Evolutionary conservation across 2,797 vertebrate species (phyloP), one percentile per base, ranked within the genome.

Genomic region (Tinamus major): DNA sequence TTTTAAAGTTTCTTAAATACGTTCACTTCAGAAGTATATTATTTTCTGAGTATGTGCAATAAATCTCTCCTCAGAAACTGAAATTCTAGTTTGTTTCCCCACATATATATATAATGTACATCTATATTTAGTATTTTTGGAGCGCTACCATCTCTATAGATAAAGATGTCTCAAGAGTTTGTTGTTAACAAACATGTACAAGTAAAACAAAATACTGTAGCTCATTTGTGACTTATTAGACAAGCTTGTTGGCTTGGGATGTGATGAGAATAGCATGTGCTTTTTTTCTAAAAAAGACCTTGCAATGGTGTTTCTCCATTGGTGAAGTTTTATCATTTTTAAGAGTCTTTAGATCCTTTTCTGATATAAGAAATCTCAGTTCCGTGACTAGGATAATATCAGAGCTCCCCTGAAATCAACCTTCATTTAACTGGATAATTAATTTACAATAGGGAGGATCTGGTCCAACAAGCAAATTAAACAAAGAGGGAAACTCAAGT

Each of bases 381-480:
- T 89, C 84, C 33, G 63, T 5, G 4, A 86, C 10, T 69, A 87
- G 39, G 11, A 74, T 35, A 85, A n/a, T 39, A 39, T 63, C 19
- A 18, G 21, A 53, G 4, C 13, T 91, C 20, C 18, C 51, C 39
- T 70, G 56, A 76, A 89, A 79, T 37, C 44, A 79, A 33, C 46
- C 37, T 51, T 49, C 27, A 58, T 86, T 92, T 92, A 90, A 39
- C 70, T 67, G 48, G 65, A 56, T 93, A 91, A 85, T 87, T 95
- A 95, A 93, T 92, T 93, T 92, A 23, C 39, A 86, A 84, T 77
- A 81, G 53, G 87, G 93, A 95, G 79, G 93, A 90, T 91, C 48
- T 93, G 85, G 67, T 95, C 44, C 85, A 93, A 91, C 23, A 94
- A 79, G 4, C 89, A 94, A 88, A 93, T 93, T 90, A 91, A 95